Base-by-base conservation (phyloP, 2,797 vertebrate genomes). In the Yasuhikotakia modesta region DNA sequence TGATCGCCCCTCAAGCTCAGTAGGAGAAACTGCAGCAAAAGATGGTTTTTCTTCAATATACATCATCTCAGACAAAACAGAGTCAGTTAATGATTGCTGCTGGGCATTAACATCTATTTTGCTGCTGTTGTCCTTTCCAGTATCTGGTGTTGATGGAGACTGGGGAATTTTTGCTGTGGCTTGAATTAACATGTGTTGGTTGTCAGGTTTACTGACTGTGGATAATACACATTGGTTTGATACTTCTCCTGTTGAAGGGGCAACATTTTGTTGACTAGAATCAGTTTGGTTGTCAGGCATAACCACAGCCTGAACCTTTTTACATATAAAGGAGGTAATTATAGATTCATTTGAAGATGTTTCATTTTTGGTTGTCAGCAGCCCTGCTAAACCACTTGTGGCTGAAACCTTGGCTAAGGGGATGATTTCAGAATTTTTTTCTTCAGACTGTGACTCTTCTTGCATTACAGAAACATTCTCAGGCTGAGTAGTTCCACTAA, bases 131-230 rank as follows among this genome's bases (percentile, higher is more conserved):
- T 69, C 61, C 64, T 82, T 48, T 13, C 17, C 71, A 52, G 46
- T 66, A 14, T 63, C 66, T 58, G n/a, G 32, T 70, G 76, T 74
- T 60, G 55, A 73, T 73, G 70, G 19, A 66, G 12, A 11, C 4
- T 70, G 67, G 16, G 6, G 14, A 10, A 71, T 17, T 76, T 46
- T 78, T 72, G 64, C 35, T 79, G 7, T 39, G 24, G 43, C 14
- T 12, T 88, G 83, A 83, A 70, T 88, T 45, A 92, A 86, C 66
- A 90, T 88, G 72, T 55, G 13, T 16, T 73, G 66, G 50, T 50
- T 67, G 24, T 70, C 72, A 35, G 55, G 17, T 70, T 68, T 57
- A 79, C 24, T 71, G 39, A 63, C 67, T 66, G 66, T n/a, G 0
- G 64, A 75, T 70, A 5, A 24, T 50, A 65, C 45, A 27, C 5